phyloP scores from a whole-genome alignment of 2,113 vertebrate genomes.

The Lamprotornis superbus region DNA sequence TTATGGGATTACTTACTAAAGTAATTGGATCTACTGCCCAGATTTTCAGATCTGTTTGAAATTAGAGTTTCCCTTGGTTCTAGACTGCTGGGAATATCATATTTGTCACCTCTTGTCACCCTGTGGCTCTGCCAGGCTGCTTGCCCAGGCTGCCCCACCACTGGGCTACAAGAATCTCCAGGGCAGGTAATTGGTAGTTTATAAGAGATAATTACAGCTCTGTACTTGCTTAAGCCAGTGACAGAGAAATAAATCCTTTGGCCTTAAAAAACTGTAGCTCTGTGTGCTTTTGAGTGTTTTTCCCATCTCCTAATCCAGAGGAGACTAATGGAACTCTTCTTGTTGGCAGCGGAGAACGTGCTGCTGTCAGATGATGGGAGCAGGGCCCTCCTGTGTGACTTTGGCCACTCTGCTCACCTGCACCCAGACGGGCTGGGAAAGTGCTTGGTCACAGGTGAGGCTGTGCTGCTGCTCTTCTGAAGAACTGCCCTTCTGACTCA shows the following conservation, averaged over 20 bases:
- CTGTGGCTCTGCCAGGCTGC: not conserved
- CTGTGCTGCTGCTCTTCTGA: not conserved
- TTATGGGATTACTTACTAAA: not conserved
- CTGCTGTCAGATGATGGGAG: slow-evolving; percentile 87
- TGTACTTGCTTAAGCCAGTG: not conserved
- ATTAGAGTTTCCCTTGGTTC: not conserved
- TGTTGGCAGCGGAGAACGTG: slow-evolving; percentile 88
- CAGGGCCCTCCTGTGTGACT: slow-evolving; percentile 90
- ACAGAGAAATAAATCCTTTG: not conserved
- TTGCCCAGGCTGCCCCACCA: not conserved
- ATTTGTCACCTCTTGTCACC: not conserved
- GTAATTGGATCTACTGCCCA: not conserved
- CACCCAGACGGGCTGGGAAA: slow-evolving; percentile 77
- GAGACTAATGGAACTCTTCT: not conserved
- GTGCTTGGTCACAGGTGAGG: slow-evolving; percentile 75
- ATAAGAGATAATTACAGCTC: not conserved
- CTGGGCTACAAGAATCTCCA: not conserved
- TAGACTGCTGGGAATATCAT: not conserved
- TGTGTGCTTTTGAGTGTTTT: not conserved
- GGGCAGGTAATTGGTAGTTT: not conserved
- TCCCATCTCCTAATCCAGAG: not conserved
- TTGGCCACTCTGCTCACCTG: slow-evolving; percentile 89
- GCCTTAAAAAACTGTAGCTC: not conserved
- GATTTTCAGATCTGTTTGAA: not conserved
- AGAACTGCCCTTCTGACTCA: not conserved